These are phyloP conservation scores for Bombus sylvicola DNA, from an alignment of 1,140 invertebrate species.

Conservation along the genomic window DNA sequence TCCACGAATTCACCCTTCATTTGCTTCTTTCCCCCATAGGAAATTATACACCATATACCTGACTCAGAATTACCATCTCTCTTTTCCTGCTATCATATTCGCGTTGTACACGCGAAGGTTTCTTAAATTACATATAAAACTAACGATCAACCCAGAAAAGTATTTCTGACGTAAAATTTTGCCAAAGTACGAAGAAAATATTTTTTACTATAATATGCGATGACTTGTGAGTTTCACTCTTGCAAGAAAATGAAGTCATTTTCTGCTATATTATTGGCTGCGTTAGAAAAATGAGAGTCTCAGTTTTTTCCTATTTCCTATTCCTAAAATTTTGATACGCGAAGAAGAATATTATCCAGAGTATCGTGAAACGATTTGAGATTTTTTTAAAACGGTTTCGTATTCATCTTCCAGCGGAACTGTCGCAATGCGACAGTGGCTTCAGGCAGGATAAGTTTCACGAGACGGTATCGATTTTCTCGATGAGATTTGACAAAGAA, in stretches of 20 bases:
- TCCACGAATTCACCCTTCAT: not conserved
- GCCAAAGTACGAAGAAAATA: not conserved
- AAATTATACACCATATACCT: conserved; percentile 4
- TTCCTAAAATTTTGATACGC: not conserved
- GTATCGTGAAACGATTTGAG: not conserved
- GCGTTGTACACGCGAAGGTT: not conserved
- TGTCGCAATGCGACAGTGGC: conserved; percentile 1
- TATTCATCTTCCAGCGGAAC: not conserved
- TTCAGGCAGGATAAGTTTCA: not conserved
- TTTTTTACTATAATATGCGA: no score
- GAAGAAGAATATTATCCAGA: not conserved
- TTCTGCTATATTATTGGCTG: not conserved
- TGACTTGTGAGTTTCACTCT: not conserved
- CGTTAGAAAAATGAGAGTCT: not conserved
- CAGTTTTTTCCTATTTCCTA: not conserved
- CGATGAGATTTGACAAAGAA: conserved; percentile 9
- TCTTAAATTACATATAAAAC: not conserved
- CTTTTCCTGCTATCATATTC: no score
- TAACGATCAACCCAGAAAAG: not conserved
- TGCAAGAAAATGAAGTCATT: not conserved
- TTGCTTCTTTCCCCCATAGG: not conserved
- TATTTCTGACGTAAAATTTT: not conserved
- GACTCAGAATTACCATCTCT: not conserved
- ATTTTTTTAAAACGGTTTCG: not conserved
- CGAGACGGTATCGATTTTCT: not conserved